Conservation (phyloP, 2,888 invertebrate species). For the Sinotaia quadrata region DNA sequence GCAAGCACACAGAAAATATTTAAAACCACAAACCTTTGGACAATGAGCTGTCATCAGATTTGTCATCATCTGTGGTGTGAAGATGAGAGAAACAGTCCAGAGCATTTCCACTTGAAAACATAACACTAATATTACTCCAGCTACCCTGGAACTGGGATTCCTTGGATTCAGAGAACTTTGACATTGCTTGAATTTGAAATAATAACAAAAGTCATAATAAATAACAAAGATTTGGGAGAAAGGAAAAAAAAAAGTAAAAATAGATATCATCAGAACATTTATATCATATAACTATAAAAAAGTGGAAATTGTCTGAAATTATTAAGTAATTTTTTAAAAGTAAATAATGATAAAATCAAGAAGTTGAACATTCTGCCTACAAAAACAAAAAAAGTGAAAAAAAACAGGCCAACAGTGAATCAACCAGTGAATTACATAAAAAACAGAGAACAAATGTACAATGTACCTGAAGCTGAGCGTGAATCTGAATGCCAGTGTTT, state of each 20-base stretch:
- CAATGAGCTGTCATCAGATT: slow-evolving; percentile 30
- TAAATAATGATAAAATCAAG: background rate
- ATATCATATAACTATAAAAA: no score
- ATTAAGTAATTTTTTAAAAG: no score
- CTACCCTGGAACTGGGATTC: no score
- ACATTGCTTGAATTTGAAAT: no score
- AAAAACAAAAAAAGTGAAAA: background rate
- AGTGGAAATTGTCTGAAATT: no score
- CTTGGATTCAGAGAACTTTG: no score
- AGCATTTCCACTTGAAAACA: slow-evolving; percentile 48
- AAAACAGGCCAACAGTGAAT: background rate
- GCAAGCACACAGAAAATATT: slow-evolving; percentile 7
- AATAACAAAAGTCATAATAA: no score
- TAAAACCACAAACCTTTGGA: slow-evolving; percentile 20
- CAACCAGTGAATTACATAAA: background rate
- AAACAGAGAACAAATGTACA: background rate
- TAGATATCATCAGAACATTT: no score
- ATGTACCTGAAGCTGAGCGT: slow-evolving; percentile 25
- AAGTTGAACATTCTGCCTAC: background rate
- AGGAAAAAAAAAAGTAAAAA: no score
- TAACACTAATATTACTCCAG: slow-evolving; percentile 41
- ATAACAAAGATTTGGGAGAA: no score
- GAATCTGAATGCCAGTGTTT: slow-evolving; percentile 50
- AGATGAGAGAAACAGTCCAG: slow-evolving; percentile 31
- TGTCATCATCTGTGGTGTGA: slow-evolving; percentile 35